A percentile compares a stretch with the other conserved stretches of the same genome.
Conservation (phyloP, 2,797 vertebrate species). For the Geotrypetes seraphini region DNA sequence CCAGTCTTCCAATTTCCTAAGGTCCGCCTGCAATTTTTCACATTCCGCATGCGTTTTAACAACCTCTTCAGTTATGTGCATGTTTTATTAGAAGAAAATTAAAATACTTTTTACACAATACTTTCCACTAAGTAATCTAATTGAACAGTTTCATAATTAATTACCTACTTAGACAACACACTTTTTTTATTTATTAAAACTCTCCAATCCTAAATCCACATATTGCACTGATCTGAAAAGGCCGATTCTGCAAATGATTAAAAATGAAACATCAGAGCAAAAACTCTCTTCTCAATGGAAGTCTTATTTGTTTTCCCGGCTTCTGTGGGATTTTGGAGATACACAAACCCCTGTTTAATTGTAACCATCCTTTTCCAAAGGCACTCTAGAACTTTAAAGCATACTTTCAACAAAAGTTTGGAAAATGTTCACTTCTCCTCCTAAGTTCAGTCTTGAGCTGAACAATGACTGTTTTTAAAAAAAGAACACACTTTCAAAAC, state of each 20-base stretch:
- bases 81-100: too few relatives aligned
- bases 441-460: slow-evolving; percentile 26
- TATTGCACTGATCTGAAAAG: not conserved
- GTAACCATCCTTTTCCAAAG: not conserved
- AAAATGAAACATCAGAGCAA: not conserved
- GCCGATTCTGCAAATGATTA: not conserved
- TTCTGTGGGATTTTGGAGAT: not conserved
- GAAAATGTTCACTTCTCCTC: slow-evolving; percentile 20
- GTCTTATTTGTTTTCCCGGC: not conserved
- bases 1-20: too few relatives aligned
- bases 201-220: not conserved
- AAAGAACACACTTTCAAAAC: slow-evolving; percentile 23
- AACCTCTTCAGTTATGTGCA: too few relatives aligned
- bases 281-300: not conserved
- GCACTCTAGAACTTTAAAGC: not conserved
- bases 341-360: not conserved
- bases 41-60: too few relatives aligned
- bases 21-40: too few relatives aligned
- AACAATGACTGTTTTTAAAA: slow-evolving; percentile 42
- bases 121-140: too few relatives aligned
- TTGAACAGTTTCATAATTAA: slow-evolving; percentile 10
- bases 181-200: not conserved
- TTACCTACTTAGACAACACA: slow-evolving; percentile 8
- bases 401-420: too few relatives aligned
- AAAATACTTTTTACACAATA: too few relatives aligned